Evolutionary conservation across 2,797 vertebrate species (phyloP).

Genomic region (Tarsius wallacei): DNA sequence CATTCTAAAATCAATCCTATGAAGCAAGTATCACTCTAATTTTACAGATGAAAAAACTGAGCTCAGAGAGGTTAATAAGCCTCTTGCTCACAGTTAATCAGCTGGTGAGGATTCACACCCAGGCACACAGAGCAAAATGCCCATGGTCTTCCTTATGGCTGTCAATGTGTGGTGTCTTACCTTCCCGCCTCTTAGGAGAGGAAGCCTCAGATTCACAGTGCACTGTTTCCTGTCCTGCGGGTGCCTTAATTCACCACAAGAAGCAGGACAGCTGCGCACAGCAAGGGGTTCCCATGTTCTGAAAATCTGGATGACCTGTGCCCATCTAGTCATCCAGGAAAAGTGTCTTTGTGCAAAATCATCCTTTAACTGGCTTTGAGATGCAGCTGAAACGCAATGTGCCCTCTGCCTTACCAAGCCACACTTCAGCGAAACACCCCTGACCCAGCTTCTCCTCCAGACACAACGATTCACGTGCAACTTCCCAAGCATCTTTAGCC

Average conservation of each 20-base stretch:
- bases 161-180: slow-evolving; percentile 45
- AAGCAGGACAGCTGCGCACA: background rate
- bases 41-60: slow-evolving; percentile 79
- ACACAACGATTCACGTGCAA: slow-evolving; percentile 94
- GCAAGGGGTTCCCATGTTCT: background rate
- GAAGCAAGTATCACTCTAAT: background rate
- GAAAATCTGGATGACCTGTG: slow-evolving; percentile 4
- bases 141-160: background rate
- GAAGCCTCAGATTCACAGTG: background rate
- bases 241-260: slow-evolving; percentile 31
- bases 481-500: slow-evolving; percentile 99
- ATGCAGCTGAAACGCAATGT: slow-evolving; percentile 90
- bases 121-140: background rate
- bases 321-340: background rate
- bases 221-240: background rate
- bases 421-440: slow-evolving; percentile 99
- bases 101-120: background rate
- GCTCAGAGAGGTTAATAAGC: slow-evolving; percentile 35
- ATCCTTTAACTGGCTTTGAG: slow-evolving; percentile 87
- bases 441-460: slow-evolving; percentile 98
- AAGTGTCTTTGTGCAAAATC: slow-evolving; percentile 74
- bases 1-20: background rate
- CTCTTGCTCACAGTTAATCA: background rate
- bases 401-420: slow-evolving; percentile 97
- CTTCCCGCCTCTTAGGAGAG: slow-evolving; percentile 58